Evolutionary conservation across 2,888 invertebrate species (phyloP).

Genomic region (Halocaridina rubra): DNA sequence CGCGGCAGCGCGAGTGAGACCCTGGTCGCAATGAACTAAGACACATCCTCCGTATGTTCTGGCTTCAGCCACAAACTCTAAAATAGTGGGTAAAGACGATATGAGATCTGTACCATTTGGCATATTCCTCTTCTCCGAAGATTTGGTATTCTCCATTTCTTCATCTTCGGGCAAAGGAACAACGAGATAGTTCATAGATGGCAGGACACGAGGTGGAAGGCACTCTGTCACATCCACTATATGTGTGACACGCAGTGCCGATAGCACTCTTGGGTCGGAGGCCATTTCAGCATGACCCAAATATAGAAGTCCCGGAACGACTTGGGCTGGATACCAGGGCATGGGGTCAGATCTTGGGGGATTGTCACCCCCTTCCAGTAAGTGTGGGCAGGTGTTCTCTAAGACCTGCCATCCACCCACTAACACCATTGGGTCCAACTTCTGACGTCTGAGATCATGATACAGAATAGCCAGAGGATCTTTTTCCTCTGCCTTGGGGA

Average conservation of each 20-base stretch:
- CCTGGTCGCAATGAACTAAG: conserved; percentile 65
- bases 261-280: conserved; percentile 65
- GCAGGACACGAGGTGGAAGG: conserved; percentile 63
- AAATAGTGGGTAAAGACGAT: conserved; percentile 61
- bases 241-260: conserved; percentile 66
- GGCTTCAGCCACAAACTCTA: conserved; percentile 65
- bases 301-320: conserved; percentile 66
- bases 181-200: conserved; percentile 65
- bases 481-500: conserved; percentile 40
- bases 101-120: conserved; percentile 57
- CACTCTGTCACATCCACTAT: conserved; percentile 66
- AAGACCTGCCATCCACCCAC: conserved; percentile 56
- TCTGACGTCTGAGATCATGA: conserved; percentile 56
- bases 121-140: conserved; percentile 11
- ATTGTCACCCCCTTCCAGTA: conserved; percentile 51
- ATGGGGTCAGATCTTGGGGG: conserved; percentile 58
- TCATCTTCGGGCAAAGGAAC: conserved; percentile 64
- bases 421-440: conserved; percentile 49
- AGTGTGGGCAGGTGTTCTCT: conserved; percentile 52
- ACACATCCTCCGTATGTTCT: conserved; percentile 65
- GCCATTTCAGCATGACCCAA: conserved; percentile 67
- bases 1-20: conserved; percentile 58
- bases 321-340: conserved; percentile 66
- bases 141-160: not conserved
- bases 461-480: conserved; percentile 51